These are phyloP conservation scores for Zele albiditarsus DNA, from an alignment of 2,888 invertebrate genomes.

Conservation along the genomic window DNA sequence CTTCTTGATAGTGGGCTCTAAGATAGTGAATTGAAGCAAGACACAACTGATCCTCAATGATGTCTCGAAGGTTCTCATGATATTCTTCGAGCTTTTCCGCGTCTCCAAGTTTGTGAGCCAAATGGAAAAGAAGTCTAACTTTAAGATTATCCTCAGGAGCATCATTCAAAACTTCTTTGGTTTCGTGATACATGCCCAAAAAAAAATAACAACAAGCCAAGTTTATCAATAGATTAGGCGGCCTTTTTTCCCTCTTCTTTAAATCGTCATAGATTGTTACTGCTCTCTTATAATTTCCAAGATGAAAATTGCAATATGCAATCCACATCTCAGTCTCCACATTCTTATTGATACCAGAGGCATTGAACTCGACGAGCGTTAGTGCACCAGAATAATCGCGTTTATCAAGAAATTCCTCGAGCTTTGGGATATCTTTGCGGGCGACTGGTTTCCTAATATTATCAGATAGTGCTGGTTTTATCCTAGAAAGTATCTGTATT, in stretches of 20 bases:
- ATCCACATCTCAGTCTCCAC: slow-evolving; percentile 86
- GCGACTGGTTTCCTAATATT: slow-evolving; percentile 67
- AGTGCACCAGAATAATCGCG: slow-evolving; percentile 96
- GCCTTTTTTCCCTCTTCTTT: slow-evolving; percentile 72
- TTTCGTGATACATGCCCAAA: slow-evolving; percentile 87
- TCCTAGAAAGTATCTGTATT: slow-evolving; percentile 83
- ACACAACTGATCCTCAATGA: slow-evolving; percentile 95
- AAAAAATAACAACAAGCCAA: slow-evolving; percentile 97
- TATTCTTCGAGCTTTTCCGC: slow-evolving; percentile 88
- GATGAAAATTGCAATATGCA: slow-evolving; percentile 96
- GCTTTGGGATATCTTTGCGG: slow-evolving; percentile 80
- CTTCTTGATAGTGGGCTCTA: slow-evolving; percentile 97
- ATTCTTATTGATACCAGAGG: slow-evolving; percentile 66
- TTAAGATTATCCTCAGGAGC: slow-evolving; percentile 80
- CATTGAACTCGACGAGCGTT: slow-evolving; percentile 89
- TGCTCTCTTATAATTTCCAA: slow-evolving; percentile 90
- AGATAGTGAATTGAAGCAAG: slow-evolving; percentile 97
- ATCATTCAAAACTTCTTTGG: slow-evolving; percentile 79
- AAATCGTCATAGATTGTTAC: slow-evolving; percentile 76
- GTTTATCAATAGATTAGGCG: slow-evolving; percentile 82
- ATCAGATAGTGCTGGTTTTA: slow-evolving; percentile 83
- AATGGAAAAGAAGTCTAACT: slow-evolving; percentile 91
- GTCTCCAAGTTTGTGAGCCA: slow-evolving; percentile 93
- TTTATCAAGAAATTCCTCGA: slow-evolving; percentile 91
- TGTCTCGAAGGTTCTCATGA: slow-evolving; percentile 89